phyloP scores from a whole-genome alignment of 2,113 vertebrate genomes.

The Prochilodus magdalenae region DNA sequence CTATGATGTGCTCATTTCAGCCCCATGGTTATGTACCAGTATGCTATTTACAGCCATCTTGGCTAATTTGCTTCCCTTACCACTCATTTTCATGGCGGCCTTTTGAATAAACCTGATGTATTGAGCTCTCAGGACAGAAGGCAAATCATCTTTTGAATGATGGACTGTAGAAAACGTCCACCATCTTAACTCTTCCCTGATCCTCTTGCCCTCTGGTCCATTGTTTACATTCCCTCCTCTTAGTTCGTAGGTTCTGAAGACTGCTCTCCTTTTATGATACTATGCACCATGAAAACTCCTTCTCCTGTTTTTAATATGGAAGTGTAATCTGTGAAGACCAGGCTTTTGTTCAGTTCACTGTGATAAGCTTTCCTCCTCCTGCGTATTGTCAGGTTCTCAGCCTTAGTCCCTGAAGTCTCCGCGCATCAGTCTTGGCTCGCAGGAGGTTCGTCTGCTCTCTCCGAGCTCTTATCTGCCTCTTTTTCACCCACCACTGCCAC shows the following conservation, averaged over 20 bases:
- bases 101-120: constrained; percentile 25
- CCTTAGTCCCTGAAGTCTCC: constrained; percentile 46
- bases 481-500: constrained; percentile 35
- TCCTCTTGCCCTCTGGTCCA: background rate
- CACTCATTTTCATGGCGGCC: constrained; percentile 36
- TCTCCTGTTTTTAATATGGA: constrained; percentile 13
- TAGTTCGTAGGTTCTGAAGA: background rate
- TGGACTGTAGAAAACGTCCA: constrained; percentile 26
- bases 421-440: constrained; percentile 32
- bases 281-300: constrained; percentile 67
- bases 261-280: constrained; percentile 50
- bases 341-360: constrained; percentile 65
- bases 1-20: background rate
- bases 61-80: constrained; percentile 27
- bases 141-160: constrained; percentile 21
- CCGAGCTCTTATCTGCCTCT: constrained; percentile 45
- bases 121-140: constrained; percentile 36
- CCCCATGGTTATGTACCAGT: background rate
- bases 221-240: constrained; percentile 36
- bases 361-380: constrained; percentile 60
- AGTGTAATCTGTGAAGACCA: constrained; percentile 44
- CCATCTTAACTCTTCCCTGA: constrained; percentile 48
- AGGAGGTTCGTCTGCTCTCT: constrained; percentile 43
- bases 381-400: constrained; percentile 40
- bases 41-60: background rate